Evolutionary conservation across 2,888 invertebrate species (phyloP).

Genomic region (Bimastos eiseni): DNA sequence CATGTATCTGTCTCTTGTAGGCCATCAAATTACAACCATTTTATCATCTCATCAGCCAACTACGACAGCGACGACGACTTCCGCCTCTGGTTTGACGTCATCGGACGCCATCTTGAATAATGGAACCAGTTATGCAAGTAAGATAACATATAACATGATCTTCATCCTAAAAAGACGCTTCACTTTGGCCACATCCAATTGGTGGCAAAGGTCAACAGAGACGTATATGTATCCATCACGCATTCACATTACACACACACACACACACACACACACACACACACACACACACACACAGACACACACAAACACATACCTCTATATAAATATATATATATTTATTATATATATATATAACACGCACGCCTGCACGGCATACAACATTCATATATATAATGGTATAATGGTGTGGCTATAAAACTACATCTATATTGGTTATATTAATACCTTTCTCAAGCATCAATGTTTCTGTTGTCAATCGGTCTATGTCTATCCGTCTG

Average conservation of each 20-base stretch:
- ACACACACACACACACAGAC: background rate
- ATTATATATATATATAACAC: background rate
- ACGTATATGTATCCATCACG: background rate
- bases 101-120: conserved; percentile 19
- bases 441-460: background rate
- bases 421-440: background rate
- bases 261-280: background rate
- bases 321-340: background rate
- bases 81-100: background rate
- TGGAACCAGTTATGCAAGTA: conserved; percentile 19
- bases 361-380: background rate
- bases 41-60: background rate
- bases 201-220: background rate
- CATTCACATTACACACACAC: too few species aligned
- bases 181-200: background rate
- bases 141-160: background rate
- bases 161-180: background rate
- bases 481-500: background rate
- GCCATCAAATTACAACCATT: conserved; percentile 8
- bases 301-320: background rate
- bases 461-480: background rate
- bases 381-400: background rate
- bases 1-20: conserved; percentile 10
- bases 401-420: background rate
- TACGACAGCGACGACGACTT: background rate